phyloP scores from a whole-genome alignment of 2,888 invertebrate genomes.

The Rhingia campestris region DNA sequence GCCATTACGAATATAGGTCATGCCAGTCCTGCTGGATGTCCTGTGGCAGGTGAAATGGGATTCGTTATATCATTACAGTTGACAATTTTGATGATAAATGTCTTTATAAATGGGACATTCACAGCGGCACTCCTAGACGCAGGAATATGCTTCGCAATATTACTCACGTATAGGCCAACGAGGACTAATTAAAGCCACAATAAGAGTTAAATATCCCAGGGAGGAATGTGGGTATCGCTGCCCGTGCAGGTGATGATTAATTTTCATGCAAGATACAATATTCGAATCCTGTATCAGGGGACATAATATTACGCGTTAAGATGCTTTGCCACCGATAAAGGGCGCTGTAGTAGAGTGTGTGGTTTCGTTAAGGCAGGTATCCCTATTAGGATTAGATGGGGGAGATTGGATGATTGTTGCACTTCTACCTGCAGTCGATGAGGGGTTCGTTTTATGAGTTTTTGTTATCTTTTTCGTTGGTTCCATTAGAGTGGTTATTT shows the following conservation, averaged over 20 bases:
- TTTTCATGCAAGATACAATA: conserved; percentile 32
- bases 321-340: conserved; percentile 24
- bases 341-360: not conserved
- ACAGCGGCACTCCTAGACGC: conserved; percentile 44
- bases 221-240: not conserved
- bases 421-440: not conserved
- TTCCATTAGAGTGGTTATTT: conserved; percentile 35
- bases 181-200: conserved; percentile 64
- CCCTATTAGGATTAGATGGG: not conserved
- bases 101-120: conserved; percentile 65
- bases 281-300: conserved; percentile 14
- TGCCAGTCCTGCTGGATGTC: conserved; percentile 22
- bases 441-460: conserved; percentile 7
- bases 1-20: conserved; percentile 59
- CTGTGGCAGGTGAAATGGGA: conserved; percentile 59
- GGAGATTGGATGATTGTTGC: not conserved
- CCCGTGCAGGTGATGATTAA: conserved; percentile 55
- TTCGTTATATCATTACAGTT: conserved; percentile 38
- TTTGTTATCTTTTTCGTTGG: conserved; percentile 1
- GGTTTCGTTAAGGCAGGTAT: not conserved
- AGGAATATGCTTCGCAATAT: conserved; percentile 28
- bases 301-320: conserved; percentile 33
- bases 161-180: conserved; percentile 24
- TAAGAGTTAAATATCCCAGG: conserved; percentile 28
- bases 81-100: conserved; percentile 68